Evolutionary conservation across 2,113 vertebrate species (phyloP), one percentile per base, ranked within the genome.

Genomic region (Oceanodroma tethys): DNA sequence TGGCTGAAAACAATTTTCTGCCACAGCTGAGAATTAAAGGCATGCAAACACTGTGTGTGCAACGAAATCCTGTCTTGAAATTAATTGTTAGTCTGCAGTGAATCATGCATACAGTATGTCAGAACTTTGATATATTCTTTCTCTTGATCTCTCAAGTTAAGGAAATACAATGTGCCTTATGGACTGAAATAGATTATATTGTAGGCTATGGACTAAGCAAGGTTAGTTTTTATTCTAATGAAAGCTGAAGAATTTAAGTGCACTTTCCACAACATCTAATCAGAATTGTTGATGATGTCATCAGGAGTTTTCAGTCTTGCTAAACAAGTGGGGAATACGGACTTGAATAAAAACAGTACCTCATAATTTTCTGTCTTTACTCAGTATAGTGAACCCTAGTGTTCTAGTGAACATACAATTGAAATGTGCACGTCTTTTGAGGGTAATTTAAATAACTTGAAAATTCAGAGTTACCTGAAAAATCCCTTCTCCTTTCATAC

Each of bases 401-500:
- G 17, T 81, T 82, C 34, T 56, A 34, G 22, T 81, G 73, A 72
- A 20, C 32, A 13, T 59, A 40, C n/a, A 75, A 0, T 8, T 86
- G 42, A 91, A 58, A 55, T 13, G 5, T 73, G 67, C 32, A 71
- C 38, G 42, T 50, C 60, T 86, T 88, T 71, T 58, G 58, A 87
- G 86, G 15, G 21, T 81, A 74, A 68, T 43, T 63, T 90, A 48
- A 86, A 45, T 76, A 59, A 86, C 66, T 66, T 58, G 48, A 42
- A 58, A 85, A 59, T 63, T 86, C 40, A 73, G 43, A 79, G 21
- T 88, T 86, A 95, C 93, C 89, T 97, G 94, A 92, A 95, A 75
- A 91, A 94, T 72, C 50, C 36, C 55, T 55, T 90, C 89, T 94
- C 43, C 30, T 76, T 70, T 92, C 74, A 70, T 30, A 47, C 47